Evolutionary conservation across 2,888 invertebrate genomes (phyloP).

Genomic region (Mermis nigrescens): DNA sequence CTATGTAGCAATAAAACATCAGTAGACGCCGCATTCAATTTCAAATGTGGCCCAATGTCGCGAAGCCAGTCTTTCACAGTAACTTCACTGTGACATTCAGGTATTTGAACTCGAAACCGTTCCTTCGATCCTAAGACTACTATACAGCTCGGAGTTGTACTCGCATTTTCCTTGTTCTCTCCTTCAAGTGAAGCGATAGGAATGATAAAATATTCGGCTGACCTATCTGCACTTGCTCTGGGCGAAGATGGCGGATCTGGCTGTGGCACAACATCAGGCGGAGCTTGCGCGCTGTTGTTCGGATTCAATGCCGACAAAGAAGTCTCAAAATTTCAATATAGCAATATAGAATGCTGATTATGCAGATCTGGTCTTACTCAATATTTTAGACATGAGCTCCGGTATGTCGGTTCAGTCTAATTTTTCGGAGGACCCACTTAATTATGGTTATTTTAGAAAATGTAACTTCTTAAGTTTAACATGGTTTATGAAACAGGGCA

Average conservation of each 20-base stretch:
- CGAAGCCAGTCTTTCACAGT: conserved; percentile 8
- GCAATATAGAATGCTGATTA: too few relatives aligned
- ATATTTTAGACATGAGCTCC: too few relatives aligned
- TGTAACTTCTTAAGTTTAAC: too few relatives aligned
- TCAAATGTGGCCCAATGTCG: neutral
- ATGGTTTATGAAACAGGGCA: too few relatives aligned
- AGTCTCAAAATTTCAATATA: too few relatives aligned
- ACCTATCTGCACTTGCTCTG: neutral
- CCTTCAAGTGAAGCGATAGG: too few relatives aligned
- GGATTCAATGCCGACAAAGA: neutral
- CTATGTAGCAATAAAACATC: conserved; percentile 10
- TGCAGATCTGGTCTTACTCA: too few relatives aligned
- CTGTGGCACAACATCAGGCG: conserved; percentile 1
- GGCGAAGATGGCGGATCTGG: conserved; percentile 5
- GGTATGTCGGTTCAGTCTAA: too few relatives aligned
- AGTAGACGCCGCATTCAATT: conserved; percentile 3
- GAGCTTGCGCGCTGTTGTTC: neutral
- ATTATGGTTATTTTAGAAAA: too few relatives aligned
- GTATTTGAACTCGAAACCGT: too few relatives aligned
- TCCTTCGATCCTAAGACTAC: neutral
- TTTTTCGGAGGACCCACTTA: too few relatives aligned
- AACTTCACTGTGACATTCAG: neutral
- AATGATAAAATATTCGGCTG: neutral
- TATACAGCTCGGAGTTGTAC: neutral
- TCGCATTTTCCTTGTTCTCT: too few relatives aligned